These are phyloP conservation scores for Silurus glanis DNA, from an alignment of 2,113 vertebrate species.

Conservation along the genomic window DNA sequence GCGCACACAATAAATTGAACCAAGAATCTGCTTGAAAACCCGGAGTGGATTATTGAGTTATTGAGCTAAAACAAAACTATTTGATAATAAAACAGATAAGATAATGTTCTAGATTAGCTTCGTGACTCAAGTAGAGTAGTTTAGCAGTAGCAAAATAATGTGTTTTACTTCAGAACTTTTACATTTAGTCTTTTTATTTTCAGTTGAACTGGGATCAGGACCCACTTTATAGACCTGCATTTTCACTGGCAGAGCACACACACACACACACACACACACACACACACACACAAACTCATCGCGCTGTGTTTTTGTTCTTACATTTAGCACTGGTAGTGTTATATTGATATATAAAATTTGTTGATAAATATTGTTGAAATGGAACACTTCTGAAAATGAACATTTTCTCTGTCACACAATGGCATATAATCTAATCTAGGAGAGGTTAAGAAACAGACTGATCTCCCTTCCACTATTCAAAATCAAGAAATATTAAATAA, in stretches of 20 bases:
- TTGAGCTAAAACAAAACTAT: conserved; percentile 42
- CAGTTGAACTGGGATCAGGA: conserved; percentile 53
- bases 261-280: neutral
- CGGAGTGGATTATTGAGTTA: conserved; percentile 65
- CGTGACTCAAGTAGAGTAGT: accelerated
- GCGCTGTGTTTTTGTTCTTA: neutral
- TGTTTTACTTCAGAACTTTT: neutral
- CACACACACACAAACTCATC: neutral
- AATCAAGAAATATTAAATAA: neutral
- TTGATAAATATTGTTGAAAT: too few species aligned
- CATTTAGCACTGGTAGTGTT: neutral
- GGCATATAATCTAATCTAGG: neutral
- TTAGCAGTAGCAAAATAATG: neutral
- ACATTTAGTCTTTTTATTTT: conserved; percentile 8
- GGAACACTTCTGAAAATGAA: too few species aligned
- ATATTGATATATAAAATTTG: too few species aligned
- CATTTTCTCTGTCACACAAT: too few species aligned
- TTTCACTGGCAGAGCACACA: neutral
- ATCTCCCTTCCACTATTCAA: neutral
- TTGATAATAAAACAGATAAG: neutral
- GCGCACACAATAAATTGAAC: conserved; percentile 81
- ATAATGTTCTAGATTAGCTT: neutral
- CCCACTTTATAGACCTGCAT: conserved; percentile 73
- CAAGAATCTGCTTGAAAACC: conserved; percentile 64
- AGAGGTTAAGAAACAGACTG: neutral